A percentile compares a stretch with the other conserved stretches of the same genome.
Conservation (phyloP, 2,113 vertebrate genomes). For the Rattus norvegicus region DNA sequence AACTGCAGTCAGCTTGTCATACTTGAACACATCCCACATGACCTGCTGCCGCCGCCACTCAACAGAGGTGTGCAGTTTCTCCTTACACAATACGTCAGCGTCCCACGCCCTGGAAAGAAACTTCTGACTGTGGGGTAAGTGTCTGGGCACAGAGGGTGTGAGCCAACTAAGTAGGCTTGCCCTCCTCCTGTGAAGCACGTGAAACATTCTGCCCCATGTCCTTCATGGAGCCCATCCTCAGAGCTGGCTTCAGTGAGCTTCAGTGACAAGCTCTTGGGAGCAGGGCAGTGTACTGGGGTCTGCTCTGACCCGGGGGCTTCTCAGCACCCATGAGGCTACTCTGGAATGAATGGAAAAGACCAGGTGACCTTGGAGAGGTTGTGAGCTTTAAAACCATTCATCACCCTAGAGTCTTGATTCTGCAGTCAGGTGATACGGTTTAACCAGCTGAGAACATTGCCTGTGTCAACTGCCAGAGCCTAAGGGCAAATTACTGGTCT, state of each 20-base stretch:
- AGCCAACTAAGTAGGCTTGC: neutral
- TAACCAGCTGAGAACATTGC: neutral
- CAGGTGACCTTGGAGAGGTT: neutral
- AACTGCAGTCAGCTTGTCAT: neutral
- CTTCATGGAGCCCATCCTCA: fast-evolving
- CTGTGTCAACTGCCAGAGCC: neutral
- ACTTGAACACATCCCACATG: fast-evolving
- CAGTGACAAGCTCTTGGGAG: fast-evolving
- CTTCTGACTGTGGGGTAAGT: neutral
- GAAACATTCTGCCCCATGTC: no score
- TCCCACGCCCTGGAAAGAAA: neutral
- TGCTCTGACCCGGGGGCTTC: neutral
- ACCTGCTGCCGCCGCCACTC: fast-evolving
- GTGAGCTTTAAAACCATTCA: neutral
- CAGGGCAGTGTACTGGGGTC: fast-evolving
- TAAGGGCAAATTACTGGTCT: neutral
- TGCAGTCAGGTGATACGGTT: neutral
- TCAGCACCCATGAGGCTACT: neutral
- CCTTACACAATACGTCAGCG: neutral
- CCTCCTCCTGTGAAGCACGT: neutral
- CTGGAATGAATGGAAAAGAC: neutral
- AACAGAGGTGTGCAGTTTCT: neutral
- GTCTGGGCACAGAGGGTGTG: neutral
- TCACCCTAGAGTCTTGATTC: neutral
- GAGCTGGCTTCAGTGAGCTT: neutral